phyloP scores from a whole-genome alignment of 2,113 vertebrate genomes.

The Limanda limanda region DNA sequence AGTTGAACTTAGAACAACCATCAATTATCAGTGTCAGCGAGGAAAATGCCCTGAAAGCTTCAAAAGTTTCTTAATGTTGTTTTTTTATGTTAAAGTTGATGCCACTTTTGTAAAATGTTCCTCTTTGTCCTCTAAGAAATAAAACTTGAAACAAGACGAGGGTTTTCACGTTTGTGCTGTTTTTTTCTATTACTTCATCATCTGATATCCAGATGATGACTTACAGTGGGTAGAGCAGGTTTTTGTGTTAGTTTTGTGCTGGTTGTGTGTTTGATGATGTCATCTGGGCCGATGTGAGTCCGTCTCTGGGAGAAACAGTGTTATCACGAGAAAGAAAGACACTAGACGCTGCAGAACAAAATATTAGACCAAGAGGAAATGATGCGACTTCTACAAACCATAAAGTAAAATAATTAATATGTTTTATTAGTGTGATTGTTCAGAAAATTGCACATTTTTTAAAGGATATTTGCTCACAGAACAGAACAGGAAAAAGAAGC shows the following conservation, averaged over 20 bases:
- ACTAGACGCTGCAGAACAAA: too few relatives aligned
- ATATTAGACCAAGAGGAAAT: too few relatives aligned
- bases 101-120: background rate
- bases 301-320: too few relatives aligned
- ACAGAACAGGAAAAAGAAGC: background rate
- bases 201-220: too few relatives aligned
- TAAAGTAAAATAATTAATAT: background rate
- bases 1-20: constrained; percentile 8
- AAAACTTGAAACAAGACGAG: constrained; percentile 20
- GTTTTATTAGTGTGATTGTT: background rate
- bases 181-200: too few relatives aligned
- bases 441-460: background rate
- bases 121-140: constrained; percentile 1
- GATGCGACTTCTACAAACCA: too few relatives aligned
- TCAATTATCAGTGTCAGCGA: constrained; percentile 8
- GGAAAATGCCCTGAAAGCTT: constrained; percentile 1
- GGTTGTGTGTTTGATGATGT: too few relatives aligned
- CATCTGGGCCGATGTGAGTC: too few relatives aligned
- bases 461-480: background rate
- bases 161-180: constrained; percentile 6
- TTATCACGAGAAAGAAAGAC: too few relatives aligned
- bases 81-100: background rate
- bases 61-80: background rate
- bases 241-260: too few relatives aligned
- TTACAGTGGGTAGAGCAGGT: too few relatives aligned